phyloP scores from a whole-genome alignment of 2,113 vertebrate species.

The Chaetorhynchus papuensis region DNA sequence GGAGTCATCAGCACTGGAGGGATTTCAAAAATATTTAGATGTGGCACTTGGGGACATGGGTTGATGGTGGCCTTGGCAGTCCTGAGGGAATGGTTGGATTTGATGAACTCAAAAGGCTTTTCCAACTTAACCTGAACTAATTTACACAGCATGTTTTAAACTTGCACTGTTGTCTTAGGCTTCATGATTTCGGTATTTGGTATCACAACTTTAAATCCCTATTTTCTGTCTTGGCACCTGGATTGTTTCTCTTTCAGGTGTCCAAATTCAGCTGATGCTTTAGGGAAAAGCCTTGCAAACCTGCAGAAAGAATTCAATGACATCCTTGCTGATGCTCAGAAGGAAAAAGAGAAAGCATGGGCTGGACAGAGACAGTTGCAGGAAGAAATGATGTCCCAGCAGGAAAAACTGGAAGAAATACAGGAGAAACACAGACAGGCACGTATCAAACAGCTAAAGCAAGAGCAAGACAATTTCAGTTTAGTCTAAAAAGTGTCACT shows the following conservation, averaged over 20 bases:
- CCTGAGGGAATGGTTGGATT: background rate
- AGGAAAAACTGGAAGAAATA: constrained; percentile 67
- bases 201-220: background rate
- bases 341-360: constrained; percentile 71
- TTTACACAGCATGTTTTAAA: background rate
- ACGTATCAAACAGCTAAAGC: constrained; percentile 60
- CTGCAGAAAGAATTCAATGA: constrained; percentile 73
- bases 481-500: background rate
- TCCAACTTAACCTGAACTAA: background rate
- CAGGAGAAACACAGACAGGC: constrained; percentile 73
- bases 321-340: constrained; percentile 66
- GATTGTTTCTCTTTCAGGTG: constrained; percentile 50
- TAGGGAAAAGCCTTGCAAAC: constrained; percentile 73
- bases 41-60: background rate
- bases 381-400: constrained; percentile 69
- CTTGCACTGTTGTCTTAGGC: background rate
- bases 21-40: background rate
- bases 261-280: constrained; percentile 58
- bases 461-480: constrained; percentile 31
- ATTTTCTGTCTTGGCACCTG: background rate
- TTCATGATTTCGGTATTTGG: background rate
- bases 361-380: constrained; percentile 65
- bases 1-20: background rate
- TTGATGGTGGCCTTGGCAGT: background rate
- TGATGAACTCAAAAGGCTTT: background rate